Evolutionary conservation across 2,113 vertebrate genomes (phyloP).

Genomic region (Lethenteron reissneri): DNA sequence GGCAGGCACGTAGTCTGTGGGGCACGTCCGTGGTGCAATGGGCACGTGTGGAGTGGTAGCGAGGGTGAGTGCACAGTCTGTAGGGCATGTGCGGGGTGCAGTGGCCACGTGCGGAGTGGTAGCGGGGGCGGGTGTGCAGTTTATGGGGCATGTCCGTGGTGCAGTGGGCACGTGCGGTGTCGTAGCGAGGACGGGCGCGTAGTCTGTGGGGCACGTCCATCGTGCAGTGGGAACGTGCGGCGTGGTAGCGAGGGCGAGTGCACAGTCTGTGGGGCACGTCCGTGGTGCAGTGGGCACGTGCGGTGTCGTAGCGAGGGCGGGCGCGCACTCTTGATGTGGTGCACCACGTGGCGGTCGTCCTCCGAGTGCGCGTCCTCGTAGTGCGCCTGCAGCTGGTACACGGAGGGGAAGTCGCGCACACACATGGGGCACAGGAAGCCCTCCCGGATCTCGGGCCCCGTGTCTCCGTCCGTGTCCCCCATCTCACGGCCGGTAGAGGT

Average conservation of each 20-base stretch:
- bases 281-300: background rate
- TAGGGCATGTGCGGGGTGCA: too few species aligned
- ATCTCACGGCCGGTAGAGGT: too few species aligned
- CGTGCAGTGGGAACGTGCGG: background rate
- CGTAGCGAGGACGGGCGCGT: background rate
- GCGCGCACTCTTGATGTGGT: slow-evolving; percentile 51
- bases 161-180: background rate
- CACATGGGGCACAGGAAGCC: slow-evolving; percentile 86
- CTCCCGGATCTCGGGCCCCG: slow-evolving; percentile 40
- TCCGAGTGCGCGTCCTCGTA: slow-evolving; percentile 71
- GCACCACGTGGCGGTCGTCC: slow-evolving; percentile 51
- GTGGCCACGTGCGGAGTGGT: background rate
- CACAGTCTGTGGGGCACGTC: too few species aligned
- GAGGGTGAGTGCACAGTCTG: too few species aligned
- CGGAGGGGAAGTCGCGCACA: slow-evolving; percentile 75
- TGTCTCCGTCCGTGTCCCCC: too few species aligned
- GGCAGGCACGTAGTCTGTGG: background rate
- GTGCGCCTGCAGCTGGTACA: slow-evolving; percentile 71
- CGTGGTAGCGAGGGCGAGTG: too few species aligned
- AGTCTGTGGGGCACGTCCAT: background rate
- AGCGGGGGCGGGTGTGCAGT: too few species aligned
- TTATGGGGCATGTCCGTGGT: background rate
- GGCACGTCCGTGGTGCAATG: background rate
- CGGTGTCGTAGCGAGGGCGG: too few species aligned
- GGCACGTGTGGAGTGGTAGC: background rate